Percentiles rank a stretch among this genome's conserved stretches.
phyloP scores from a whole-genome alignment of 1,140 invertebrate genomes.

The Scaptodrosophila lebanonensis region DNA sequence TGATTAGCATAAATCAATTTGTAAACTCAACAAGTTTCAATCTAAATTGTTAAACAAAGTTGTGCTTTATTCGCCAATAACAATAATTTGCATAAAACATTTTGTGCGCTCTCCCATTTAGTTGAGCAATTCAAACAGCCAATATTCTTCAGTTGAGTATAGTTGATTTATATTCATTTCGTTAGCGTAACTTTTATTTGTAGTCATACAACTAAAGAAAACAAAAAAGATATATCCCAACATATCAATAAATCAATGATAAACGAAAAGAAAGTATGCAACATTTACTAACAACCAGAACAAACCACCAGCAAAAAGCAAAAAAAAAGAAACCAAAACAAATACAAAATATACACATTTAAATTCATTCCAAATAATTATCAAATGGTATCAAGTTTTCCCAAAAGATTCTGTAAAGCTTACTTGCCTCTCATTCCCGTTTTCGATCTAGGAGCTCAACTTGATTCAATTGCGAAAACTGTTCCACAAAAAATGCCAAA shows the following conservation, averaged over 20 bases:
- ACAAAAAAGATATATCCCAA: constrained; percentile 45
- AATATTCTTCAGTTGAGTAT: constrained; percentile 3
- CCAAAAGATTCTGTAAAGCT: constrained; percentile 77
- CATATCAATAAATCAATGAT: constrained; percentile 58
- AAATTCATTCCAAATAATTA: constrained; percentile 40
- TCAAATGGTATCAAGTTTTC: constrained; percentile 77
- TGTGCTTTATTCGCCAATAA: constrained; percentile 12
- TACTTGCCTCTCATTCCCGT: constrained; percentile 77
- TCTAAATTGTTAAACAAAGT: constrained; percentile 13
- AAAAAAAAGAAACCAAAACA: constrained; percentile 40
- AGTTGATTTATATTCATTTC: constrained; percentile 20
- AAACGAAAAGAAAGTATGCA: constrained; percentile 74
- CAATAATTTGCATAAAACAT: constrained; percentile 15
- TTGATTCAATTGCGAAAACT: constrained; percentile 77
- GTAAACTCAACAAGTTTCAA: constrained; percentile 52
- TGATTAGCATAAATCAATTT: constrained; percentile 63
- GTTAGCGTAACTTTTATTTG: constrained; percentile 50
- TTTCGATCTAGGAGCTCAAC: constrained; percentile 77
- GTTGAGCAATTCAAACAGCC: constrained; percentile 22
- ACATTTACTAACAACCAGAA: constrained; percentile 72
- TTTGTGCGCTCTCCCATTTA: constrained; percentile 44
- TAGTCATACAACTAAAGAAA: constrained; percentile 47
- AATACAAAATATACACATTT: constrained; percentile 36
- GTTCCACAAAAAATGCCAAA: constrained; percentile 73
- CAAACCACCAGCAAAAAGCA: constrained; percentile 56